These are phyloP conservation scores for Mus spretus DNA, from an alignment of 2,797 vertebrate species.

Conservation along the genomic window DNA sequence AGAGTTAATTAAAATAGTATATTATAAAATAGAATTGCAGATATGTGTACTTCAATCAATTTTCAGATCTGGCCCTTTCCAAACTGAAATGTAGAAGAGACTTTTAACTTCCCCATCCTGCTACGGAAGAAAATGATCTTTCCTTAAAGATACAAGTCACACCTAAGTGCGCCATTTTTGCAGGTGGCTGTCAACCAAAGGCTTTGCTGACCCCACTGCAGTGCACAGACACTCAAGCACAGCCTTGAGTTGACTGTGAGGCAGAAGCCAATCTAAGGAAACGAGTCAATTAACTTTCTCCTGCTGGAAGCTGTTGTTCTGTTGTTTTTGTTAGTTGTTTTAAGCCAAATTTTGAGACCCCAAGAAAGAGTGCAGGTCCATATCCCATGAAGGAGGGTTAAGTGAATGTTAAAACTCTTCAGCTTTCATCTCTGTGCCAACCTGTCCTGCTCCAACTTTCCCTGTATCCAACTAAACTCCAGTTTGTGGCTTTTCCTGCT, in stretches of 20 bases:
- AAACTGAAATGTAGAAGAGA: neutral
- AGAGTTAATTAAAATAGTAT: neutral
- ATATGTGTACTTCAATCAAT: neutral
- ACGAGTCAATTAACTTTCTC: neutral
- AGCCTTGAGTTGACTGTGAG: neutral
- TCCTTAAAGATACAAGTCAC: neutral
- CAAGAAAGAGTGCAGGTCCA: neutral
- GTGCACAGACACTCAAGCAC: neutral
- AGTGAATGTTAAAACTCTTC: neutral
- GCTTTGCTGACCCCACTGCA: slow-evolving; percentile 20
- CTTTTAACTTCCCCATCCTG: neutral
- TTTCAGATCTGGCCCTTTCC: slow-evolving; percentile 1
- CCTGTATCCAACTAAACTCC: neutral
- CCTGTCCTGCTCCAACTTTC: neutral
- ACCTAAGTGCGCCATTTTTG: neutral
- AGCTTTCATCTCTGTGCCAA: slow-evolving; percentile 6
- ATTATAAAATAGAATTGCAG: neutral
- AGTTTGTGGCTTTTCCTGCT: neutral
- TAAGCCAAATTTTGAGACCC: slow-evolving; percentile 18
- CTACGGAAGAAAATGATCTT: neutral
- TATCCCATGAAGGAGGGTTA: neutral
- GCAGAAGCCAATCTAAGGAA: neutral
- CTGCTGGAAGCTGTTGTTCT: neutral
- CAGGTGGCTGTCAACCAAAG: neutral
- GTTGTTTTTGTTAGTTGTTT: neutral